A percentile compares a stretch with the other conserved stretches of the same genome.
phyloP scores from a whole-genome alignment of 2,888 invertebrate species.

The Rhogogaster chlorosoma region DNA sequence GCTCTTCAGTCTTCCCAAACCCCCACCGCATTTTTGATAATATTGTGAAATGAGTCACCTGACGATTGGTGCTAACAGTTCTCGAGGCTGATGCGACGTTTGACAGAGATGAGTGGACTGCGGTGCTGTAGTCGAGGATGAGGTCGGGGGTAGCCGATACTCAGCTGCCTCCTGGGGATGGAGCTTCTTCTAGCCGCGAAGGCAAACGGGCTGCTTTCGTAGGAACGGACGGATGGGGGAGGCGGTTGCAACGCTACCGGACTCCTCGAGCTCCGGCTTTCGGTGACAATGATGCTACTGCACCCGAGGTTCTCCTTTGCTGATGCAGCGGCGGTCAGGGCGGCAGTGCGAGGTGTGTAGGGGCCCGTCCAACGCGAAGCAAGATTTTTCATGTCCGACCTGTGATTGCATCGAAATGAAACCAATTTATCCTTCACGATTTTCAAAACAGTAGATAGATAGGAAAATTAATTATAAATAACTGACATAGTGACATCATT shows the following conservation, averaged over 20 bases:
- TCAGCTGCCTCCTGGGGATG: slow-evolving; percentile 59
- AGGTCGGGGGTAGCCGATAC: slow-evolving; percentile 61
- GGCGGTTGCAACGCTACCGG: slow-evolving; percentile 68
- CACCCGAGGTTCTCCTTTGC: slow-evolving; percentile 66
- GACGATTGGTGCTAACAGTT: slow-evolving; percentile 78
- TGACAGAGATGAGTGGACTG: slow-evolving; percentile 65
- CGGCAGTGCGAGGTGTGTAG: slow-evolving; percentile 85
- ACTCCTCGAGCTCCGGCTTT: slow-evolving; percentile 67
- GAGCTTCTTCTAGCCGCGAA: slow-evolving; percentile 46
- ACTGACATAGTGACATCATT: neutral
- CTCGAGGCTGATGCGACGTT: slow-evolving; percentile 74
- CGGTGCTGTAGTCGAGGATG: slow-evolving; percentile 59
- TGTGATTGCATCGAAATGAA: slow-evolving; percentile 69
- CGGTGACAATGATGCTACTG: slow-evolving; percentile 61
- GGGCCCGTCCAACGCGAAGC: slow-evolving; percentile 85
- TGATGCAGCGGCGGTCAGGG: slow-evolving; percentile 78
- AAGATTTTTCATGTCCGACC: slow-evolving; percentile 88
- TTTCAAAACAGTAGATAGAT: slow-evolving; percentile 23
- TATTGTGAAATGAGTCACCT: slow-evolving; percentile 62
- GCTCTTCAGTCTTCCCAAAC: neutral
- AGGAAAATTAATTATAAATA: slow-evolving; percentile 9
- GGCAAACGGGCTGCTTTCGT: slow-evolving; percentile 48
- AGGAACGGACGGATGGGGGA: slow-evolving; percentile 64
- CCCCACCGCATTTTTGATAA: neutral
- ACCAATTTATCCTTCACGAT: neutral